Evolutionary conservation across 2,113 vertebrate genomes (phyloP).

Genomic region (Eonycteris spelaea): DNA sequence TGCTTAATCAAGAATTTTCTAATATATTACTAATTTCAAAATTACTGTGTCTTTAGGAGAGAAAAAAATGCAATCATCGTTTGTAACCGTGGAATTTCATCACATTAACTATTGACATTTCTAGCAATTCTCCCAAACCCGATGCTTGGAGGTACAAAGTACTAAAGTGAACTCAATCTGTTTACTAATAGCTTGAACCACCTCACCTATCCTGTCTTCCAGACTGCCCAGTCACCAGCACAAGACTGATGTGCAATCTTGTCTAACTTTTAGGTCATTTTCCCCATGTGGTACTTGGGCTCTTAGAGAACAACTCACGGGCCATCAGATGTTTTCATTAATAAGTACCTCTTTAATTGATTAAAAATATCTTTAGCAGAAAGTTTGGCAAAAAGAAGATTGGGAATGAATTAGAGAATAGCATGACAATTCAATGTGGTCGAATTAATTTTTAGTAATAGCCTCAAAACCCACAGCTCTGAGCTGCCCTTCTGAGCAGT

Average conservation of each 20-base stretch:
- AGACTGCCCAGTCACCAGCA: background rate
- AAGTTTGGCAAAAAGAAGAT: background rate
- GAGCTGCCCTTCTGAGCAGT: background rate
- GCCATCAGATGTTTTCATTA: background rate
- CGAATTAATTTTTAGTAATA: background rate
- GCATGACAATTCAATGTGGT: background rate
- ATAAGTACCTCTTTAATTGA: background rate
- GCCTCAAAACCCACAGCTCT: background rate
- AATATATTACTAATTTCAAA: background rate
- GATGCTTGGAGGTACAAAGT: background rate
- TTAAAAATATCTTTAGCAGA: background rate
- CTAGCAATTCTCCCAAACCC: background rate
- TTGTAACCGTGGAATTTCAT: background rate
- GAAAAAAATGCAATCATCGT: background rate
- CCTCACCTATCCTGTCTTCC: background rate
- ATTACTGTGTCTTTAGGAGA: background rate
- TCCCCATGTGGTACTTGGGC: accelerated
- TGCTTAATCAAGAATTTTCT: background rate
- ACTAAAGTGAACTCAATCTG: background rate
- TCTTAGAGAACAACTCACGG: background rate
- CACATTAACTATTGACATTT: background rate
- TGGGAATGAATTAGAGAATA: background rate
- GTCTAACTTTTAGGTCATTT: accelerated
- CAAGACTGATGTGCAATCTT: background rate
- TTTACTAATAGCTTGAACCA: background rate